Conservation (phyloP, 2,797 vertebrate genomes). For the Ptychobarbus kaznakovi region DNA sequence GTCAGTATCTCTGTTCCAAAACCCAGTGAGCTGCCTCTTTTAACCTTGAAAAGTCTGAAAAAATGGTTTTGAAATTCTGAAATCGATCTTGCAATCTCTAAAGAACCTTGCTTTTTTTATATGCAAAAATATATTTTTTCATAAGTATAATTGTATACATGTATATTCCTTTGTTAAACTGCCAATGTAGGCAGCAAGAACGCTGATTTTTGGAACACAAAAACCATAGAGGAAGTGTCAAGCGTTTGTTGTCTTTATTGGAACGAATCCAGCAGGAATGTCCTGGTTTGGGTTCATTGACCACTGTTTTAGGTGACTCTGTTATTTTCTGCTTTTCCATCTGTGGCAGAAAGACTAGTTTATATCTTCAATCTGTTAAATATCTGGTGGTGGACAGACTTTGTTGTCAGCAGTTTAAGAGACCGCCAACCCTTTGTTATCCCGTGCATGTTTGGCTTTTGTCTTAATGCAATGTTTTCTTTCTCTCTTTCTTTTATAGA, state of each 20-base stretch:
- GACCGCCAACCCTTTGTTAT: slow-evolving; percentile 3
- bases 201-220: not conserved
- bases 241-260: slow-evolving; percentile 12
- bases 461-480: slow-evolving; percentile 9
- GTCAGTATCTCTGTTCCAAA: slow-evolving; percentile 23
- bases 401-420: slow-evolving; percentile 11
- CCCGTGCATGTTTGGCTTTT: slow-evolving; percentile 8
- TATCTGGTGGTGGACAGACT: not conserved
- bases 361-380: slow-evolving; percentile 27
- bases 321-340: slow-evolving; percentile 28
- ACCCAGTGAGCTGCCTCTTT: not conserved
- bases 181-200: not conserved
- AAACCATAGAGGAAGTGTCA: slow-evolving; percentile 34
- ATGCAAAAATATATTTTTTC: too few relatives aligned
- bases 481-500: slow-evolving; percentile 56
- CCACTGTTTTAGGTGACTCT: slow-evolving; percentile 11
- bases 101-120: too few relatives aligned
- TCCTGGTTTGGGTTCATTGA: slow-evolving; percentile 1
- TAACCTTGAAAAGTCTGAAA: not conserved
- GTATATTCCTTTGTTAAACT: not conserved
- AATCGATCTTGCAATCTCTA: not conserved
- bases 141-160: too few relatives aligned
- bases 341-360: slow-evolving; percentile 8
- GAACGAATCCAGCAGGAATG: not conserved
- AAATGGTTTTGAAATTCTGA: not conserved